Percentiles rank a stretch among this genome's conserved stretches.
Evolutionary conservation across 2,113 vertebrate genomes (phyloP).

Genomic region (Pterocles gutturalis): DNA sequence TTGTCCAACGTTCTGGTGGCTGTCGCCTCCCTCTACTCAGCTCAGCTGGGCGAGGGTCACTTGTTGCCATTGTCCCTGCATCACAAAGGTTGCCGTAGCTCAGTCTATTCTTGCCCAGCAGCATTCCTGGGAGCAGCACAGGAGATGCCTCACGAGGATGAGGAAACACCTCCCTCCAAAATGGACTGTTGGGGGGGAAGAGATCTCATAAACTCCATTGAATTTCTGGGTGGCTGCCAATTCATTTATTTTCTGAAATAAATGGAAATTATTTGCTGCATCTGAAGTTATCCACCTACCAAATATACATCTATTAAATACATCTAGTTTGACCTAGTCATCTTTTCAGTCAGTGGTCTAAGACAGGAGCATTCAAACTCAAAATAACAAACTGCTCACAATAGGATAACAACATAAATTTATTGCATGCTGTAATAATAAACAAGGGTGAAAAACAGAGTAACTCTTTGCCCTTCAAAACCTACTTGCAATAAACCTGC

Average conservation of each 20-base stretch:
- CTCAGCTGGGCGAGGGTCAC: too few species aligned
- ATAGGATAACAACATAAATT: background rate
- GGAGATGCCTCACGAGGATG: background rate
- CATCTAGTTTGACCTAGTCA: background rate
- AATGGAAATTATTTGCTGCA: background rate
- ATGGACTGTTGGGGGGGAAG: background rate
- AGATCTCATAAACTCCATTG: background rate
- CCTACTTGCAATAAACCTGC: background rate
- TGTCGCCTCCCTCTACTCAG: too few species aligned
- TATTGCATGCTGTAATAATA: background rate
- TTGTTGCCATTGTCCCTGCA: too few species aligned
- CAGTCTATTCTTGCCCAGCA: background rate
- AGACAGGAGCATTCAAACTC: background rate
- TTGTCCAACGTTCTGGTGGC: too few species aligned
- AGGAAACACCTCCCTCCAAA: background rate
- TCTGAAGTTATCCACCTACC: background rate
- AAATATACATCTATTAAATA: background rate
- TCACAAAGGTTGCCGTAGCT: too few species aligned
- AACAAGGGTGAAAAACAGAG: background rate
- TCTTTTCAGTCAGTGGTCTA: background rate
- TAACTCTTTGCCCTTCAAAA: background rate
- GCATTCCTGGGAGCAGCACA: background rate
- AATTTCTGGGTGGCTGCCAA: background rate
- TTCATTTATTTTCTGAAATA: background rate
- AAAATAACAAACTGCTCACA: background rate